Evolutionary conservation across 2,888 invertebrate genomes (phyloP), one percentile per base, ranked within the genome.

Genomic region (Ectemnius lituratus): DNA sequence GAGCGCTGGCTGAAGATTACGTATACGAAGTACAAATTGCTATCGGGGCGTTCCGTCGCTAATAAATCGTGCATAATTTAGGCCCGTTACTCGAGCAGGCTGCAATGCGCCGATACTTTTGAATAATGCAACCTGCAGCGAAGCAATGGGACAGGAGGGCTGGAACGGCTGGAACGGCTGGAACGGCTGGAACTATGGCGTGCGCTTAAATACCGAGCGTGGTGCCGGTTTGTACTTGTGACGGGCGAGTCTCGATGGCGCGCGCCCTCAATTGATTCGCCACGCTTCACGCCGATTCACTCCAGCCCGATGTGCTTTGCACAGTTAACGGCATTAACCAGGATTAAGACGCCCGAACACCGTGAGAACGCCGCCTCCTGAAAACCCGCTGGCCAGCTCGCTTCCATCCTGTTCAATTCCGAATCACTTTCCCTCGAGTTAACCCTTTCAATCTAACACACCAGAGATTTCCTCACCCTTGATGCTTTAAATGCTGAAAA

Each of bases 111-210:
- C 75, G 78, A 81, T 82, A 81, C 79, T 83, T 81, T 75, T 82
- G 83, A 83, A 82, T 82, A 82, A 82, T 83, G 81, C 76, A 82
- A 74, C 63, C 70, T 73, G 66, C 71, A 45, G 62, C 69, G 70
- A 72, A 66, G 72, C 67, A 76, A 45, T 37, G 8, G 37, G 37
- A 37, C 37, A 37, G 37, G 8, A 11, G 11, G 37, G 11, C 5
- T 6, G 37, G 37, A 37, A 11, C 37, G 5, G 8, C 8, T 37
- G 37, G 37, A 8, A 8, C 20, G 20, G 20, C 20, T 20, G 23
- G 23, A 23, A 47, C 62, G 45, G 45, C 52, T 46, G n/a, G 49
- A 27, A n/a, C n/a, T 16, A 59, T 61, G 57, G 72, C 59, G 64
- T 62, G 68, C 62, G 75, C 66, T 75, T 80, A 80, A 81, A 80